Conservation (phyloP, 2,797 vertebrate genomes). For the Catharus ustulatus region DNA sequence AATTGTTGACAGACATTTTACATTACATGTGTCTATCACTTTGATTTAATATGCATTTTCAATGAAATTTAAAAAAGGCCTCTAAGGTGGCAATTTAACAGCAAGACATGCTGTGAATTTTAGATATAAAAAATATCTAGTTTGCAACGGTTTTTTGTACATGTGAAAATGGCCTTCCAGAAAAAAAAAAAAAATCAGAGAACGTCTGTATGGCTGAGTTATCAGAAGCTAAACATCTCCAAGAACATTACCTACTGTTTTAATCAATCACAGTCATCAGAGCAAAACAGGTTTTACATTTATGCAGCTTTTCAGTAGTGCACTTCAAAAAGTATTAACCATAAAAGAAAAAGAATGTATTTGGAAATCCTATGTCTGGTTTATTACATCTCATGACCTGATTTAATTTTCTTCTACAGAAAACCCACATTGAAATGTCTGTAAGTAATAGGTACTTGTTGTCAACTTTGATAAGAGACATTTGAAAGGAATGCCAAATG, state of each 20-base stretch:
- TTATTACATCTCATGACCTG: slow-evolving; percentile 57
- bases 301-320: slow-evolving; percentile 12
- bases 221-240: slow-evolving; percentile 38
- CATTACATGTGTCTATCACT: slow-evolving; percentile 72
- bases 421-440: slow-evolving; percentile 42
- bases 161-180: slow-evolving; percentile 13
- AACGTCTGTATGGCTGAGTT: background rate
- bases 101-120: slow-evolving; percentile 71
- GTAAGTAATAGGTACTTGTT: slow-evolving; percentile 56
- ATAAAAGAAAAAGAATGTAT: slow-evolving; percentile 41
- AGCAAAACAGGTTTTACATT: slow-evolving; percentile 28
- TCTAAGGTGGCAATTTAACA: slow-evolving; percentile 73
- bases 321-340: slow-evolving; percentile 42
- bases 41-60: slow-evolving; percentile 76
- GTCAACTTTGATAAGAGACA: slow-evolving; percentile 50
- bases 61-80: slow-evolving; percentile 69
- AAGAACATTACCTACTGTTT: slow-evolving; percentile 21
- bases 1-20: slow-evolving; percentile 72
- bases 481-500: slow-evolving; percentile 49
- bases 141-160: background rate
- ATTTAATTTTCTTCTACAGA: slow-evolving; percentile 61
- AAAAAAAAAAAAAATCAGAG: background rate
- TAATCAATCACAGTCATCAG: slow-evolving; percentile 38
- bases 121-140: slow-evolving; percentile 60
- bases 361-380: slow-evolving; percentile 43